phyloP scores from a whole-genome alignment of 2,888 invertebrate species.

The Drosophila ezoana region DNA sequence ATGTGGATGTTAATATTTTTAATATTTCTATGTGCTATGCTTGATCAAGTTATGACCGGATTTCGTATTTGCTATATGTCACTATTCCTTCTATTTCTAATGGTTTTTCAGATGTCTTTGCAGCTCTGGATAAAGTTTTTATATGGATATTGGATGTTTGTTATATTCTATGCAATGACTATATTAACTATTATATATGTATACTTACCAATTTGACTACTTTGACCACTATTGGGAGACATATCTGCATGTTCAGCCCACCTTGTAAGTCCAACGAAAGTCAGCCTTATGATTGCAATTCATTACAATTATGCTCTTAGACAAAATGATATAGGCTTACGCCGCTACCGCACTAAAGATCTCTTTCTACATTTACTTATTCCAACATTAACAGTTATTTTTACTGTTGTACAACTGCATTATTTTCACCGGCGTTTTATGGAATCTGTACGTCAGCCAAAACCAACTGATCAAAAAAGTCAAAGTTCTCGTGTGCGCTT shows the following conservation, averaged over 20 bases:
- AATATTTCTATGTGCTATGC: conserved; percentile 96
- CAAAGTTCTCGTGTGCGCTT: background rate
- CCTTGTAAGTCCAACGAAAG: conserved; percentile 88
- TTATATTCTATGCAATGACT: conserved; percentile 98
- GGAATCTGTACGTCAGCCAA: conserved; percentile 84
- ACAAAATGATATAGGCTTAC: conserved; percentile 96
- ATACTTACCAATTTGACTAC: conserved; percentile 98
- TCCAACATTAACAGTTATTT: conserved; percentile 97
- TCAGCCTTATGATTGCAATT: background rate
- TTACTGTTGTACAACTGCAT: conserved; percentile 98
- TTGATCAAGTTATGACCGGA: conserved; percentile 95
- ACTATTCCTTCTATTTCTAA: conserved; percentile 95
- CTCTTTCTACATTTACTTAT: conserved; percentile 96
- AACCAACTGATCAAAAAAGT: conserved; percentile 5
- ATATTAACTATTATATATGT: conserved; percentile 96
- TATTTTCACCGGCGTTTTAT: conserved; percentile 98
- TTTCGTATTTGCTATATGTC: conserved; percentile 99
- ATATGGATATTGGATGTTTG: conserved; percentile 97
- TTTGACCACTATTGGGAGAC: conserved; percentile 92
- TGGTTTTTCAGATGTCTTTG: conserved; percentile 97
- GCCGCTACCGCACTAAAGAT: conserved; percentile 93
- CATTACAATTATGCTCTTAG: conserved; percentile 85
- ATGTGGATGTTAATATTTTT: conserved; percentile 97
- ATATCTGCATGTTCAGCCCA: conserved; percentile 89
- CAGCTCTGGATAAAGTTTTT: conserved; percentile 95